Evolutionary conservation across 2,888 invertebrate genomes (phyloP), one percentile per base, ranked within the genome.

Genomic region (Deroplatys truncata): DNA sequence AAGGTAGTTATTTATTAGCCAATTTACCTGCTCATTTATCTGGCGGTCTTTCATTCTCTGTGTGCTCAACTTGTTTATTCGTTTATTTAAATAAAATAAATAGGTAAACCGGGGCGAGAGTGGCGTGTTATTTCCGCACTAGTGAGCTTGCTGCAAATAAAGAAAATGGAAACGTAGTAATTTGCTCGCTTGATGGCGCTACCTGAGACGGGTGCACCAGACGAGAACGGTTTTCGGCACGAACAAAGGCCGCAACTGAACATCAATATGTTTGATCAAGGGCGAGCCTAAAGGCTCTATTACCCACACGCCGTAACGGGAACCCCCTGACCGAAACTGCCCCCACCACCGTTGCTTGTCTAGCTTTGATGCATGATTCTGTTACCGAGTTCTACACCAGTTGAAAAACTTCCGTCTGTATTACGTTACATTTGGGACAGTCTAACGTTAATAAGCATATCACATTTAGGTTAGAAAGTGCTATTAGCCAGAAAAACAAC

Each of bases 221-320:
- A 25, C 56, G 56, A 72, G 56, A 72, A 72, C 56, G 56, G 56
- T 72, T 72, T 72, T 72, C 56, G 56, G 56, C 56, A 72, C 28
- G 87, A 87, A 87, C 87, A 87, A 87, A 87, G 87, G 35, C n/a
- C 25, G 15, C 15, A 29, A 25, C 7, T 82, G 87, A 83, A 87
- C 87, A 87, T 87, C 87, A 83, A 87, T 87, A 87, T 35, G 87
- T 87, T 87, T 87, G 87, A 87, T 87, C 82, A 87, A 82, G 82
- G 83, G 20, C 87, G 35, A 35, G 87, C 87, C 87, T 87, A 82
- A 29, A 82, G 86, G 82, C 86, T 72, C 72, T 86, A 86, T 86
- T 86, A 86, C 86, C 86, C 72, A 86, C 86, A 82, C 82, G 56
- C 20, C 56, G 56, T 72, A 72, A 72, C 56, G 56, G 56, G 20